Evolutionary conservation across 2,888 invertebrate species (phyloP).

Genomic region (Horisme vitalbata): DNA sequence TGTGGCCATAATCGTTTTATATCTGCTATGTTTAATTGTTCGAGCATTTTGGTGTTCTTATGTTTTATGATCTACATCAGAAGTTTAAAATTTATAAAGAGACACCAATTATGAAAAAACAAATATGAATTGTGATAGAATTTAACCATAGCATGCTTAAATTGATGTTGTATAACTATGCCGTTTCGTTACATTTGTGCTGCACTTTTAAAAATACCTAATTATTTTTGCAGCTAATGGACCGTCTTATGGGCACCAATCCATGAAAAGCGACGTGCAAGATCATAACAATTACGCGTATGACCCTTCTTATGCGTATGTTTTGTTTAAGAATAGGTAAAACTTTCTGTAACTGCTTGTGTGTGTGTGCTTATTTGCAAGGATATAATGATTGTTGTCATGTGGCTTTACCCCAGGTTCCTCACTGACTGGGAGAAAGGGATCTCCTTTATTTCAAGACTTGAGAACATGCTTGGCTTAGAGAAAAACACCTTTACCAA

Average conservation of each 20-base stretch:
- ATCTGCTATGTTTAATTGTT: constrained; percentile 15
- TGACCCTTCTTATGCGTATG: constrained; percentile 90
- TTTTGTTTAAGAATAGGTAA: constrained; percentile 89
- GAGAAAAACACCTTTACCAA: constrained; percentile 84
- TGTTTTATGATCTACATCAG: background rate
- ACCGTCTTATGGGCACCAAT: constrained; percentile 46
- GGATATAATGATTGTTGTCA: constrained; percentile 33
- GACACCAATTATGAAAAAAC: constrained; percentile 4
- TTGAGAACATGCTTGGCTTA: constrained; percentile 87
- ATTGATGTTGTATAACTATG: constrained; percentile 24
- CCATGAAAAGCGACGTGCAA: constrained; percentile 47
- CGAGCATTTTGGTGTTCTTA: constrained; percentile 5
- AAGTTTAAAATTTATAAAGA: background rate
- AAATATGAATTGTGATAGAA: constrained; percentile 5
- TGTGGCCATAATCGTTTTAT: constrained; percentile 17
- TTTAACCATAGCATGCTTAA: constrained; percentile 27
- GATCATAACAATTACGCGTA: constrained; percentile 85
- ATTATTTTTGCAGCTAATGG: constrained; percentile 57
- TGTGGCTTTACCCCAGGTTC: constrained; percentile 49
- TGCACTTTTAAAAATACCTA: constrained; percentile 5
- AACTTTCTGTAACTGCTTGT: constrained; percentile 10
- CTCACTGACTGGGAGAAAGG: constrained; percentile 87
- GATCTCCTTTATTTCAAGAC: constrained; percentile 85
- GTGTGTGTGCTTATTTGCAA: constrained; percentile 20
- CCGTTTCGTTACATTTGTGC: background rate